Conservation (phyloP, 2,888 invertebrate genomes). For the Tenthredo scrophulariae region DNA sequence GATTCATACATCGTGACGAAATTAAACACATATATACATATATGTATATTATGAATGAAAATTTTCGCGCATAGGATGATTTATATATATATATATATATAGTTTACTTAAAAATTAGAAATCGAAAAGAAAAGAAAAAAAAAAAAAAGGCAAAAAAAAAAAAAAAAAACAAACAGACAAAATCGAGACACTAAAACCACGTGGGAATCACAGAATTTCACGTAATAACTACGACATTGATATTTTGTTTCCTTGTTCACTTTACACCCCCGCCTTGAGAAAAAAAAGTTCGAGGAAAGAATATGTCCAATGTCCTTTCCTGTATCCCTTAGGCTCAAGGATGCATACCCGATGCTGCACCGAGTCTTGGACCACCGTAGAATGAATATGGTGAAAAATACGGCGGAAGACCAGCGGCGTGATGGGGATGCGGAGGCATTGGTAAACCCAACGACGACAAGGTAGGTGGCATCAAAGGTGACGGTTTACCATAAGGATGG, state of each 20-base stretch:
- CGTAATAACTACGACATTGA: constrained; percentile 18
- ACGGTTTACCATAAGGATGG: constrained; percentile 94
- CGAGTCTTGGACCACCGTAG: constrained; percentile 89
- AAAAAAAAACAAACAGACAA: background rate
- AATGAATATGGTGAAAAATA: constrained; percentile 94
- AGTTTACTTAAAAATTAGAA: background rate
- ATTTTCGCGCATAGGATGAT: too few species aligned
- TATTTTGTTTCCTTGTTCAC: background rate
- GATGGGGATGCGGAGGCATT: constrained; percentile 82
- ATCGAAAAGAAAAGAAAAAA: background rate
- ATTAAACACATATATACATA: too few species aligned
- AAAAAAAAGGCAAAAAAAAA: background rate
- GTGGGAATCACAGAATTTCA: constrained; percentile 23
- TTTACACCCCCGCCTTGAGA: background rate
- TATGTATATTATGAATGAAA: too few species aligned
- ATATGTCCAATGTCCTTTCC: background rate
- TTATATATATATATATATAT: background rate
- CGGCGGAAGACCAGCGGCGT: constrained; percentile 84
- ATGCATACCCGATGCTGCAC: constrained; percentile 89
- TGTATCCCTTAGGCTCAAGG: constrained; percentile 79
- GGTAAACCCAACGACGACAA: constrained; percentile 83
- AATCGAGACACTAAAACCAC: background rate
- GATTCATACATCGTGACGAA: too few species aligned
- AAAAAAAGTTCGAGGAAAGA: background rate
- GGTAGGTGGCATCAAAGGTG: constrained; percentile 83